Base-by-base conservation (phyloP, 1,140 invertebrate genomes). In the Xylocopa sonorina region DNA sequence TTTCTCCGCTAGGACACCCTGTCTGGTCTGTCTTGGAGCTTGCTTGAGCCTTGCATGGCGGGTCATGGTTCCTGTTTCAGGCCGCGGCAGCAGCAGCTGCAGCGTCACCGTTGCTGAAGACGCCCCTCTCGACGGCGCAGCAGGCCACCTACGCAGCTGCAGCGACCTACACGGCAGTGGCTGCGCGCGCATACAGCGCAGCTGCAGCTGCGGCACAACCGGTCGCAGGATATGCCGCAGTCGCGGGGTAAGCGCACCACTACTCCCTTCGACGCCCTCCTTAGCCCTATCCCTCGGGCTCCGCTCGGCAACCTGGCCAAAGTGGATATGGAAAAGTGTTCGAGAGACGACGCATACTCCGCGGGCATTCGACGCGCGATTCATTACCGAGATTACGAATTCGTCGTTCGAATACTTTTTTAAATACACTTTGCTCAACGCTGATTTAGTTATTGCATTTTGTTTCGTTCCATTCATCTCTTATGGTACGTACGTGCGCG, bases 81-180 rank as follows among this genome's bases (percentile, higher is more conserved):
- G 92, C 95, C 93, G 93, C 93, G 82, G 93, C 92, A 89, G 92
- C 92, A 94, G 96, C 96, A 88, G 95, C 95, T 79, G 95, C 95
- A 88, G 95, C 95, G 72, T 95, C 95, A 82, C 94, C 95, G 79
- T 94, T 95, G 82, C 92, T 96, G 91, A 93, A 96, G 91, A 96
- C 95, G 60, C 95, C 95, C 82, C 93, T 95, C 87, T 96, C 93
- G 90, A 95, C 93, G 92, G 95, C 93, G 91, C 96, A 94, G 93
- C 95, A 94, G 91, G 96, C 96, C 80, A 95, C 95, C 82, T 96
- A 96, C 92, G 97, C 96, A 90, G 96, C 96, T 85, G 97, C 96
- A 80, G 97, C 97, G 43, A 95, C 95, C 51, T 97, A 97, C 87
- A 96, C 96, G 66, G 96, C 97, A 48, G 97, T 96, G 55, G 96